Conservation (phyloP, 2,888 invertebrate genomes). For the Dione juno region DNA sequence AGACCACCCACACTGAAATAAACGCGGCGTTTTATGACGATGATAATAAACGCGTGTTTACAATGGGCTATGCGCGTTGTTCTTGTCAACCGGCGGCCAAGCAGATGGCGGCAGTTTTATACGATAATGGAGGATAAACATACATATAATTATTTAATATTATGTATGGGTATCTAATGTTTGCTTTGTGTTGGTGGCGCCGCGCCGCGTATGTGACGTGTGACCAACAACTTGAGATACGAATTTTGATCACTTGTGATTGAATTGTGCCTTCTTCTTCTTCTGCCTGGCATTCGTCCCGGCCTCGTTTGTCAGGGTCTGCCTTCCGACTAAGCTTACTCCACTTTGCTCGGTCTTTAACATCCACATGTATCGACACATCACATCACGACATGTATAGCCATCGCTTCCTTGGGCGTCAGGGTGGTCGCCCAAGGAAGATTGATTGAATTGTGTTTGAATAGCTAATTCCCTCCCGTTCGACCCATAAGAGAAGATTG, state of each 20-base stretch:
- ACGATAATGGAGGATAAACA: conserved; percentile 36
- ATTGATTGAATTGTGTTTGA: too few relatives aligned
- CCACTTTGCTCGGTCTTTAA: too few relatives aligned
- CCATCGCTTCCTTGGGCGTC: too few relatives aligned
- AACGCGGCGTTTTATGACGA: conserved; percentile 73
- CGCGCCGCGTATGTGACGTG: conserved; percentile 1
- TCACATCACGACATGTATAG: too few relatives aligned
- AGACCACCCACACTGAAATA: conserved; percentile 79
- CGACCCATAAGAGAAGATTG: too few relatives aligned
- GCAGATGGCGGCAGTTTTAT: conserved; percentile 37
- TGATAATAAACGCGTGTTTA: conserved; percentile 77
- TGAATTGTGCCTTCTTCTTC: too few relatives aligned
- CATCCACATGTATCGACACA: too few relatives aligned
- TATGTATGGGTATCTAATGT: not conserved
- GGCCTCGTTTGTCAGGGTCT: too few relatives aligned
- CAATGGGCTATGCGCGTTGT: conserved; percentile 57
- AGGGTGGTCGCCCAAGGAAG: too few relatives aligned
- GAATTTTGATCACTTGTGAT: not conserved
- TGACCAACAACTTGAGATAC: not conserved
- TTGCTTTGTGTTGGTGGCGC: not conserved
- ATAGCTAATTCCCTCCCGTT: too few relatives aligned
- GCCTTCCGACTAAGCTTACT: too few relatives aligned
- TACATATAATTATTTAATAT: conserved; percentile 5
- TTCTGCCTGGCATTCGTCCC: too few relatives aligned
- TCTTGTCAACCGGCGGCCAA: conserved; percentile 55